Evolutionary conservation across 2,888 invertebrate species (phyloP).

Genomic region (Troglohyphantes excavatus): DNA sequence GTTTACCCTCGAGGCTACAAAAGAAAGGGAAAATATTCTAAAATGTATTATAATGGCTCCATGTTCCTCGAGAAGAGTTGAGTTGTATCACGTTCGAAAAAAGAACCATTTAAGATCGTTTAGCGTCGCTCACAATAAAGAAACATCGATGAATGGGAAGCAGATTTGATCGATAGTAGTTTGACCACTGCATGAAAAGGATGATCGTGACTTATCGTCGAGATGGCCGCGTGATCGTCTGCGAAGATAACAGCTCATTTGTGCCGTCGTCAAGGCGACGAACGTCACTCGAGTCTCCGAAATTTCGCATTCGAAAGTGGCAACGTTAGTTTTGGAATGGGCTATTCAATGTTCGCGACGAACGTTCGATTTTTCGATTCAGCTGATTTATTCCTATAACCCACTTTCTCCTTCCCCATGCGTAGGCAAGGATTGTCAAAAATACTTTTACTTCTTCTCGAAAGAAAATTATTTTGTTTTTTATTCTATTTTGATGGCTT

Average conservation of each 20-base stretch:
- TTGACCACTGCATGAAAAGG: slow-evolving; percentile 70
- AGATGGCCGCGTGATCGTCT: slow-evolving; percentile 65
- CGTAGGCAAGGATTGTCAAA: slow-evolving; percentile 30
- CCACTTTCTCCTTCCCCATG: slow-evolving; percentile 50
- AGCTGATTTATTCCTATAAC: slow-evolving; percentile 72
- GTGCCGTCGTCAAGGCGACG: slow-evolving; percentile 74
- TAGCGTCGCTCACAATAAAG: slow-evolving; percentile 65
- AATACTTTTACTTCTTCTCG: slow-evolving; percentile 18
- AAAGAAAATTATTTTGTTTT: no score
- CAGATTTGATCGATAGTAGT: slow-evolving; percentile 62
- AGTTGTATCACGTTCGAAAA: background rate
- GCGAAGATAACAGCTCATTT: slow-evolving; percentile 77
- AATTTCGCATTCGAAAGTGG: slow-evolving; percentile 74
- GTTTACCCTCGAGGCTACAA: slow-evolving; percentile 4
- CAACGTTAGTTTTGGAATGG: slow-evolving; percentile 68
- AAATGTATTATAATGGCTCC: background rate
- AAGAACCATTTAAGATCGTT: slow-evolving; percentile 51
- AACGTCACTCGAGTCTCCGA: slow-evolving; percentile 57
- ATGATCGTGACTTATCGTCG: slow-evolving; percentile 71
- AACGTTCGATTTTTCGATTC: slow-evolving; percentile 73
- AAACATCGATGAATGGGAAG: slow-evolving; percentile 32
- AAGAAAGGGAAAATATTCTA: slow-evolving; percentile 41
- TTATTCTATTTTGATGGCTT: no score
- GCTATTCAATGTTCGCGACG: slow-evolving; percentile 25
- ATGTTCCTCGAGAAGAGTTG: background rate